Evolutionary conservation across 2,797 vertebrate genomes (phyloP).

Genomic region (Epinephelus coioides): DNA sequence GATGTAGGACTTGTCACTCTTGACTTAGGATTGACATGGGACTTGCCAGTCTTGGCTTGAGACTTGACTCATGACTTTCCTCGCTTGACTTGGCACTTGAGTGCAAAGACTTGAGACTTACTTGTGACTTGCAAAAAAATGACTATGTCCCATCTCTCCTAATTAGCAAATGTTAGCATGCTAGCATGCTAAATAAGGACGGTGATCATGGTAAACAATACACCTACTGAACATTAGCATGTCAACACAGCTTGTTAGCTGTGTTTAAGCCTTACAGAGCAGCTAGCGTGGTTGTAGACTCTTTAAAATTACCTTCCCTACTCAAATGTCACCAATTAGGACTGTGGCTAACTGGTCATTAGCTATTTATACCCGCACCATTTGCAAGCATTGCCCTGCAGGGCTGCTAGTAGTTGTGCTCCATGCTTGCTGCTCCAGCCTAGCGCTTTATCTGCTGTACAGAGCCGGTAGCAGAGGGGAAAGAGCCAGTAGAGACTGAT

Average conservation of each 20-base stretch:
- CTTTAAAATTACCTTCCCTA: not conserved
- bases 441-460: conserved; percentile 86
- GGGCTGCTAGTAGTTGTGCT: conserved; percentile 70
- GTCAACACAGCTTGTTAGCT: not conserved
- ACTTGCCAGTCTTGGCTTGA: no score
- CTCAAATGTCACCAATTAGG: conserved; percentile 4
- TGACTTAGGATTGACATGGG: no score
- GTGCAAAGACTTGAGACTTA: no score
- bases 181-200: not conserved
- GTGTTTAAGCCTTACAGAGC: not conserved
- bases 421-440: conserved; percentile 85
- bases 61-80: no score
- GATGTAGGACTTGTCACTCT: no score
- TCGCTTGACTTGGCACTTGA: no score
- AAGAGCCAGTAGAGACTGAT: conserved; percentile 82
- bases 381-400: conserved; percentile 67
- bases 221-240: not conserved
- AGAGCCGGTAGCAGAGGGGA: conserved; percentile 82
- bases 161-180: not conserved
- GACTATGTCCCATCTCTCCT: no score
- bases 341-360: conserved; percentile 66
- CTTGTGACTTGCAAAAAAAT: no score
- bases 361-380: conserved; percentile 65
- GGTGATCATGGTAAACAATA: not conserved
- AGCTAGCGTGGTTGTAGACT: not conserved